Base-by-base conservation (phyloP, 2,888 invertebrate genomes). In the Ophraella communa region DNA sequence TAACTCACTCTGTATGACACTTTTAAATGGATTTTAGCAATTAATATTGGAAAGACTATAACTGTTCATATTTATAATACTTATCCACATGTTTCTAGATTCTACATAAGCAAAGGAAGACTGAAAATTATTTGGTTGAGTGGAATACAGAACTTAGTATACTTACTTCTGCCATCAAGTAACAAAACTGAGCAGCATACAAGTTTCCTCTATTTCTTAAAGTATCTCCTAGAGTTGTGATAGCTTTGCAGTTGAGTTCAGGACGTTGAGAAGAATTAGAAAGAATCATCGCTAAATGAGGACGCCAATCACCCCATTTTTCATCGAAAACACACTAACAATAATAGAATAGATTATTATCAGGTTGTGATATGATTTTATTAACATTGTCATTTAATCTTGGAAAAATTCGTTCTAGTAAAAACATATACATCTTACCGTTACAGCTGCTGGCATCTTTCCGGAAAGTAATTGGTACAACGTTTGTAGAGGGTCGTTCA, bases 111-210 rank as follows among this genome's bases (percentile, higher is more conserved):
- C n/a, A n/a, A n/a, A n/a, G n/a, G n/a, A n/a, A n/a, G n/a, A n/a
- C n/a, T n/a, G n/a, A n/a, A n/a, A n/a, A n/a, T n/a, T n/a, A n/a
- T n/a, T n/a, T n/a, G n/a, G n/a, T n/a, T n/a, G n/a, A n/a, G n/a
- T n/a, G n/a, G n/a, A n/a, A n/a, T n/a, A n/a, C n/a, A n/a, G n/a
- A 30, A 4, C 2, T 30, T 30, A 1, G 4, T 27, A 14, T 1
- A 35, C 45, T 20, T 42, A 56, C 62, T 75, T 92, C 91, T 1
- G 92, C 95, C 83, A 96, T 90, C 75, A 99, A 84, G 85, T 97
- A 98, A 82, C 97, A 98, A 83, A 98, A 96, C 82, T 98, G 98
- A 21, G 97, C 95, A 1, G 95, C 96, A 84, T 91, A 91, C 60
- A 93, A 83, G 75, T 92, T 92, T 10, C 96, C 96, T 71, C 92